phyloP scores from a whole-genome alignment of 2,888 invertebrate species.

The Bhutanitis thaidina region DNA sequence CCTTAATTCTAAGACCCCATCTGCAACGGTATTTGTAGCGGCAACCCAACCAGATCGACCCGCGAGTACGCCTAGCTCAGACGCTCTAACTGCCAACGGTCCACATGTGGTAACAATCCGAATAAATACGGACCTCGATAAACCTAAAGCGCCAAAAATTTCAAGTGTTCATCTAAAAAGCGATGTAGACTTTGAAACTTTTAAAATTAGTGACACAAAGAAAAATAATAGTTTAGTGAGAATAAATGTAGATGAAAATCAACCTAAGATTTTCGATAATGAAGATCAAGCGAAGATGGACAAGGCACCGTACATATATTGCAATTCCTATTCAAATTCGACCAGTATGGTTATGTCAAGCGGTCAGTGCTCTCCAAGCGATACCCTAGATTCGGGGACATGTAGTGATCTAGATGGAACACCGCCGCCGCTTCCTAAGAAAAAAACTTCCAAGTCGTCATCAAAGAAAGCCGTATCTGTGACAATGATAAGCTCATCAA shows the following conservation, averaged over 20 bases:
- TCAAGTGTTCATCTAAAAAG: slow-evolving; percentile 74
- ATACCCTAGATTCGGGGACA: slow-evolving; percentile 91
- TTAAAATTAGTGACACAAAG: slow-evolving; percentile 60
- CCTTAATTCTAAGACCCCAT: slow-evolving; percentile 75
- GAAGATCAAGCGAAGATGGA: slow-evolving; percentile 67
- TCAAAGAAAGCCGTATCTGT: slow-evolving; percentile 77
- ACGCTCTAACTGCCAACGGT: slow-evolving; percentile 58
- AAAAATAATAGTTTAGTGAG: slow-evolving; percentile 79
- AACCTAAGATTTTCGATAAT: slow-evolving; percentile 72
- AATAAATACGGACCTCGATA: slow-evolving; percentile 82
- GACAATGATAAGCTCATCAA: slow-evolving; percentile 76
- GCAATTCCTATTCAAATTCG: slow-evolving; percentile 78
- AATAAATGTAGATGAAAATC: slow-evolving; percentile 76
- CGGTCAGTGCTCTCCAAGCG: slow-evolving; percentile 90
- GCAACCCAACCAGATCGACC: slow-evolving; percentile 73
- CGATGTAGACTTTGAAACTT: slow-evolving; percentile 63
- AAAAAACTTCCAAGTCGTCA: slow-evolving; percentile 78
- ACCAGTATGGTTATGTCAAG: slow-evolving; percentile 84
- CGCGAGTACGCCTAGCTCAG: slow-evolving; percentile 64
- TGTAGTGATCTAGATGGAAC: slow-evolving; percentile 91
- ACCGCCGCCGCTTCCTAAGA: slow-evolving; percentile 84
- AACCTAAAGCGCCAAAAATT: slow-evolving; percentile 70
- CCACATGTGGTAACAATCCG: slow-evolving; percentile 86
- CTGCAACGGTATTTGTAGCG: slow-evolving; percentile 79
- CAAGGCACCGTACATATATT: slow-evolving; percentile 81